Evolutionary conservation across 2,797 vertebrate species (phyloP).

Genomic region (Heterohyrax brucei): DNA sequence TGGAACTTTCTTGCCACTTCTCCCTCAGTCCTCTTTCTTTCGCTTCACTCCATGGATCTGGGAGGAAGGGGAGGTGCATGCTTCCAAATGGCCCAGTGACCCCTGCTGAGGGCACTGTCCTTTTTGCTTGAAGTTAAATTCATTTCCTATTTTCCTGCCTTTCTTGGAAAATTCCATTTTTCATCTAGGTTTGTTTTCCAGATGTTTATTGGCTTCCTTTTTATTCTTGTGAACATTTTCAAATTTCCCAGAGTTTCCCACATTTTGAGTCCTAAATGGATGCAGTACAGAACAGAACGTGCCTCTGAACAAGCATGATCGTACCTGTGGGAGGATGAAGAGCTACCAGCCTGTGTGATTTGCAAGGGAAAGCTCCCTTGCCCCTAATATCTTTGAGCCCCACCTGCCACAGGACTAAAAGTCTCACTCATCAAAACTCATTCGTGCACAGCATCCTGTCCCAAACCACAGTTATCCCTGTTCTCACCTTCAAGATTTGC

Average conservation of each 20-base stretch:
- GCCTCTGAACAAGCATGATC: neutral
- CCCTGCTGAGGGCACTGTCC: neutral
- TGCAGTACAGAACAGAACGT: neutral
- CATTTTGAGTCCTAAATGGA: neutral
- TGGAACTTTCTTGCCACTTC: neutral
- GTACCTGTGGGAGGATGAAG: neutral
- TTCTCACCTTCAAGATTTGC: neutral
- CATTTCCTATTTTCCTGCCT: neutral
- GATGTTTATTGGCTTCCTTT: neutral
- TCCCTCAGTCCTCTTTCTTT: neutral
- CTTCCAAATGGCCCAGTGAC: neutral
- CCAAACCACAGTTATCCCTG: neutral
- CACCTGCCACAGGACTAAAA: neutral
- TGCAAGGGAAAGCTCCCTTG: neutral
- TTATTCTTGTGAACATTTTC: conserved; percentile 31
- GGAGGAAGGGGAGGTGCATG: no score
- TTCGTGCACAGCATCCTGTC: neutral
- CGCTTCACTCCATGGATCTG: neutral
- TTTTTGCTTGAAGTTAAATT: neutral
- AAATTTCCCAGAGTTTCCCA: neutral
- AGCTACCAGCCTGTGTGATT: neutral
- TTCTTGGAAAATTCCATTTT: conserved; percentile 68
- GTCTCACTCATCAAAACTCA: neutral
- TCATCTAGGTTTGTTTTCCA: conserved; percentile 22
- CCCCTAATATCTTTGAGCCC: neutral